These are phyloP conservation scores for Hippopotamyrus pictus DNA, from an alignment of 2,797 vertebrate genomes.

Conservation along the genomic window DNA sequence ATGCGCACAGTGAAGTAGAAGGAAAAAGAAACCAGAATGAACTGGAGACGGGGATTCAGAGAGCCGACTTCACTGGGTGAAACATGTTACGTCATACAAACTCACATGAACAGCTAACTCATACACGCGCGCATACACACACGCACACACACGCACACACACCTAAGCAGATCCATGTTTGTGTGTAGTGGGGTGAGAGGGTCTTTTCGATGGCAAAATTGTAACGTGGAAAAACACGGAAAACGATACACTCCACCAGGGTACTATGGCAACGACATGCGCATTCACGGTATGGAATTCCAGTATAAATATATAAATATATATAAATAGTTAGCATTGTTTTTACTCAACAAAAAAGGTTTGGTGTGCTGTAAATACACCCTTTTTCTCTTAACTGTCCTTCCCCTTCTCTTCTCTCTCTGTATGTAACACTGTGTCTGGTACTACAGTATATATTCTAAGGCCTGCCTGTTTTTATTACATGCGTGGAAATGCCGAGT, in stretches of 20 bases:
- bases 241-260: constrained; percentile 25
- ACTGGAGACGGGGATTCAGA: constrained; percentile 44
- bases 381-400: constrained; percentile 16
- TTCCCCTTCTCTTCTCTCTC: constrained; percentile 23
- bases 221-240: constrained; percentile 18
- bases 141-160: constrained; percentile 14
- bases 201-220: constrained; percentile 5
- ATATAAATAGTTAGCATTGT: constrained; percentile 72
- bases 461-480: constrained; percentile 71
- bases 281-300: constrained; percentile 48
- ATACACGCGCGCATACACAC: constrained; percentile 18
- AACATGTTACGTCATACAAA: constrained; percentile 34
- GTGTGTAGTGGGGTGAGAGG: not conserved
- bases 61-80: constrained; percentile 44
- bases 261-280: constrained; percentile 40
- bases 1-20: not conserved
- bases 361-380: constrained; percentile 72
- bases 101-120: constrained; percentile 8
- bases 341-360: constrained; percentile 64
- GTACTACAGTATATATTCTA: constrained; percentile 63
- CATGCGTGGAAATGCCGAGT: constrained; percentile 60
- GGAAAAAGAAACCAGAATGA: constrained; percentile 27
- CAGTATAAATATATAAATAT: constrained; percentile 62
- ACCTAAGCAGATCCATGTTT: constrained; percentile 22
- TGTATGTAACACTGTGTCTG: constrained; percentile 47